Conservation (phyloP, 2,888 invertebrate species). For the Julus scandinavius region DNA sequence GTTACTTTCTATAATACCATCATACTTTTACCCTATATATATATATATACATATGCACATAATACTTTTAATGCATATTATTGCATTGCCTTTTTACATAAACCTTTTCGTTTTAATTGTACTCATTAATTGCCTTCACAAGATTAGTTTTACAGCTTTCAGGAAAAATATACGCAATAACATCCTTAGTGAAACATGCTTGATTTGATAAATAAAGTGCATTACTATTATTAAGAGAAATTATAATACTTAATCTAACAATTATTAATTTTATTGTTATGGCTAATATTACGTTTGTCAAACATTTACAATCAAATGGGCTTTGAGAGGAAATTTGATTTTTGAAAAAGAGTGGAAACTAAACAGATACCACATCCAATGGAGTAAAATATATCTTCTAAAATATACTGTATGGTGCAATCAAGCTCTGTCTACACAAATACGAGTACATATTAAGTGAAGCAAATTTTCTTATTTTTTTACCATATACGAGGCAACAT, state of each 20-base stretch:
- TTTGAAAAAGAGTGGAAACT: too few relatives aligned
- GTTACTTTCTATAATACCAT: not conserved
- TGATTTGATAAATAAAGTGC: not conserved
- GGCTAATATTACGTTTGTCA: not conserved
- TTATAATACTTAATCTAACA: not conserved
- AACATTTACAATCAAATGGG: not conserved
- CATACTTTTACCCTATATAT: not conserved
- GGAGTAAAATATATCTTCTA: too few relatives aligned
- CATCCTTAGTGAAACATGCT: not conserved
- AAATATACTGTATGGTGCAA: too few relatives aligned
- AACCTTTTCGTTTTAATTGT: conserved; percentile 20
- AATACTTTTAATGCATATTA: not conserved
- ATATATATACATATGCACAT: not conserved
- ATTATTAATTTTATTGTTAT: not conserved
- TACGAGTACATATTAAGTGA: too few relatives aligned
- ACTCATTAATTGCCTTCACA: not conserved
- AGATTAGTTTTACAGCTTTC: conserved; percentile 26
- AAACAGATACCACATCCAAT: too few relatives aligned
- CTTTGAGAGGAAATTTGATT: not conserved
- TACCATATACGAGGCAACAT: too few relatives aligned
- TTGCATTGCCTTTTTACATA: conserved; percentile 30
- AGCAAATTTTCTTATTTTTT: too few relatives aligned
- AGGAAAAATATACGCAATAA: not conserved
- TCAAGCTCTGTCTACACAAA: too few relatives aligned
- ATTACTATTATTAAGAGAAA: not conserved